A percentile compares a stretch with the other conserved stretches of the same genome.
These are phyloP conservation scores for Paelopatides confundens DNA, from an alignment of 53 echinoderm and acorn worm species.

Conservation along the genomic window DNA sequence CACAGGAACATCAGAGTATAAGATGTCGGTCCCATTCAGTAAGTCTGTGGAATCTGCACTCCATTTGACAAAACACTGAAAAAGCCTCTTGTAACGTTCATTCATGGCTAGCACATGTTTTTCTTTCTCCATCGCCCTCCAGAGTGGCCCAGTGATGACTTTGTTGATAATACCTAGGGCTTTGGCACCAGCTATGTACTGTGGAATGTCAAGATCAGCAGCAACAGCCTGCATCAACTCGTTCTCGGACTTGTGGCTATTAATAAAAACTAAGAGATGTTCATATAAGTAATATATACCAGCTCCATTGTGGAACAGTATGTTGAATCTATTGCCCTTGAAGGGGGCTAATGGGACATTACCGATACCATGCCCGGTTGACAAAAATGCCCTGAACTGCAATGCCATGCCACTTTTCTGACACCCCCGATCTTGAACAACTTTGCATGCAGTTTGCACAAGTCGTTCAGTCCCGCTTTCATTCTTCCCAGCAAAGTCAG, in stretches of 20 bases:
- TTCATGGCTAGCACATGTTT: slow-evolving; percentile 41
- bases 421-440: slow-evolving; percentile 66
- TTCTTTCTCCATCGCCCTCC: slow-evolving; percentile 48
- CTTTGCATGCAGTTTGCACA: slow-evolving; percentile 60
- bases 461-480: slow-evolving; percentile 63
- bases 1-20: slow-evolving; percentile 58
- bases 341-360: too few relatives aligned
- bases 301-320: too few relatives aligned
- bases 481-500: not conserved
- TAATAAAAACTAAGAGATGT: slow-evolving; percentile 2
- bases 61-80: slow-evolving; percentile 23
- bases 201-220: slow-evolving; percentile 54
- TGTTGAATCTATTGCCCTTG: slow-evolving; percentile 60
- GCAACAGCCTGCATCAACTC: slow-evolving; percentile 55
- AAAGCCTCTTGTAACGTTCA: slow-evolving; percentile 20
- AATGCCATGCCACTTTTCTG: slow-evolving; percentile 69
- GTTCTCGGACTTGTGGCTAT: slow-evolving; percentile 47
- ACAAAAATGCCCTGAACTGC: slow-evolving; percentile 57
- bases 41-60: too few relatives aligned
- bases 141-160: too few relatives aligned
- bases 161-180: slow-evolving; percentile 51
- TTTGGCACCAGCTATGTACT: slow-evolving; percentile 26
- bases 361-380: not conserved
- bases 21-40: too few relatives aligned
- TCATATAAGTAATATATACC: slow-evolving; percentile 35